Percentiles rank a stretch among this genome's conserved stretches.
Conservation (phyloP, 2,888 invertebrate genomes). For the Drosophila greeni region DNA sequence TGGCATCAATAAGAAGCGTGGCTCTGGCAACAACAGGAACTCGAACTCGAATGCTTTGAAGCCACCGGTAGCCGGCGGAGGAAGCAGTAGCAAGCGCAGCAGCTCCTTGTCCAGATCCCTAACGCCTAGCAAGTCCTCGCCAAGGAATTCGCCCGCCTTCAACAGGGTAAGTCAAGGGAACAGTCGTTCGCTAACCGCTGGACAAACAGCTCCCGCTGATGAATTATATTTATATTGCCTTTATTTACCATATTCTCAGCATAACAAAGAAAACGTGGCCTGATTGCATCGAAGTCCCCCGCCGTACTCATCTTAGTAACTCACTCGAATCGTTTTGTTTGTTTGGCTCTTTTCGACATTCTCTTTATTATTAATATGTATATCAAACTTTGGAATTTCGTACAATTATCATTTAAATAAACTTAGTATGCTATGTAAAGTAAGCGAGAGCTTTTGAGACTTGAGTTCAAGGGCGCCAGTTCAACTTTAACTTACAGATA, state of each 20-base stretch:
- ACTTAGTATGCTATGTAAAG: slow-evolving; percentile 39
- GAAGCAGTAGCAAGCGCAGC: slow-evolving; percentile 28
- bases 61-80: slow-evolving; percentile 30
- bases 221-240: not conserved
- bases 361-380: slow-evolving; percentile 36
- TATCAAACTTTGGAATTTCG: slow-evolving; percentile 38
- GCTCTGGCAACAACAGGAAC: slow-evolving; percentile 26
- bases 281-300: slow-evolving; percentile 29
- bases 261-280: slow-evolving; percentile 70
- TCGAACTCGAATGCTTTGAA: slow-evolving; percentile 49
- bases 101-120: slow-evolving; percentile 54
- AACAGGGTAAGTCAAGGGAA: slow-evolving; percentile 25
- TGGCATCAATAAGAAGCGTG: slow-evolving; percentile 41
- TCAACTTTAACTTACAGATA: not conserved
- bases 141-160: slow-evolving; percentile 50
- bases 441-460: slow-evolving; percentile 2
- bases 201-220: slow-evolving; percentile 3
- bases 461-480: slow-evolving; percentile 5
- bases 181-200: slow-evolving; percentile 7
- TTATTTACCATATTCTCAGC: slow-evolving; percentile 46
- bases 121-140: slow-evolving; percentile 60
- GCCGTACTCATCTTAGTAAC: slow-evolving; percentile 17
- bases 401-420: slow-evolving; percentile 51
- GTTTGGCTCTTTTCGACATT: slow-evolving; percentile 35
- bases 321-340: slow-evolving; percentile 29